These are phyloP conservation scores for Rhinolophus sinicus DNA, from an alignment of 2,113 vertebrate genomes.

Conservation along the genomic window DNA sequence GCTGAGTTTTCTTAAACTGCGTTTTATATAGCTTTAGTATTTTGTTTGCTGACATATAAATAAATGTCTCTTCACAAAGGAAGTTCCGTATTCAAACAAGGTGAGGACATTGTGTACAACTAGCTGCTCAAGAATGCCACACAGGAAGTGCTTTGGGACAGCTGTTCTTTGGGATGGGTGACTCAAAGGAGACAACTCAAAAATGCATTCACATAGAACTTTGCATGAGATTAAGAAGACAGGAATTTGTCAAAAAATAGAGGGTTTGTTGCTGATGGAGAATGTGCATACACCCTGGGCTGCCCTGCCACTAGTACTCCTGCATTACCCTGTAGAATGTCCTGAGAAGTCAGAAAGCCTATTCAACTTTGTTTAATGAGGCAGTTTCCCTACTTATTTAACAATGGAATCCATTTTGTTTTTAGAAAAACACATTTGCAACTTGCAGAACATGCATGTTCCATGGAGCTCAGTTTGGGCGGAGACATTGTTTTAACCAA, in stretches of 20 bases:
- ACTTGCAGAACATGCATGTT: background rate
- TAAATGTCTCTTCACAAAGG: background rate
- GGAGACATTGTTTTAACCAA: background rate
- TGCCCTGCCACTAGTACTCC: accelerated
- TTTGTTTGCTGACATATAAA: background rate
- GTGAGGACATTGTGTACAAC: background rate
- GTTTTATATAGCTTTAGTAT: background rate
- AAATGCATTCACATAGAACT: background rate
- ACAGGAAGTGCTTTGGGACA: background rate
- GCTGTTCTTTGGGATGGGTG: background rate
- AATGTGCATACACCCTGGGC: background rate
- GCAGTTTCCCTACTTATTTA: background rate
- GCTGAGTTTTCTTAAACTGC: background rate
- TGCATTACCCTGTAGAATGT: background rate
- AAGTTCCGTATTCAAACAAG: background rate
- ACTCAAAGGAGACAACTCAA: background rate
- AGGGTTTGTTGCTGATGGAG: background rate
- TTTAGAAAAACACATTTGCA: background rate
- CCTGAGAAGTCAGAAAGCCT: background rate
- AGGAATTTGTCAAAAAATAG: background rate
- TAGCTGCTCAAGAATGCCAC: background rate
- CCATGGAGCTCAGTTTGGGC: background rate
- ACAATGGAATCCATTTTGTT: background rate
- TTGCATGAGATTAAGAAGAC: background rate
- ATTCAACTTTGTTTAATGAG: background rate